Evolutionary conservation across 2,797 vertebrate species (phyloP).

Genomic region (Urocyon cinereoargenteus): DNA sequence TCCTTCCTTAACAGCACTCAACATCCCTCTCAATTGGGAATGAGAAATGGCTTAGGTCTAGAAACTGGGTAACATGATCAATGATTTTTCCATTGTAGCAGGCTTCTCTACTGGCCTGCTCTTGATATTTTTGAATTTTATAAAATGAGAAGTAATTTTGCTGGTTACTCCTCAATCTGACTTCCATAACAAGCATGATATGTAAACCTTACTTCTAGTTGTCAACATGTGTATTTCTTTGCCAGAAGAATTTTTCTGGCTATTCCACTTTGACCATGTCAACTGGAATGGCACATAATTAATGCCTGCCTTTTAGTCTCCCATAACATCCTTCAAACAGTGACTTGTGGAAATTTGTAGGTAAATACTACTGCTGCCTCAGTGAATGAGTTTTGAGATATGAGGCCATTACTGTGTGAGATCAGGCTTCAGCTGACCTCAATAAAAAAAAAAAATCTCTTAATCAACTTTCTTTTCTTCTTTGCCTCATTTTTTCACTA

Average conservation of each 20-base stretch:
- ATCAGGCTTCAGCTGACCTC: background rate
- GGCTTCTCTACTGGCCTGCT: background rate
- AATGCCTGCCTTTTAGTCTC: background rate
- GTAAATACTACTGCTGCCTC: background rate
- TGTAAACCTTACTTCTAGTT: background rate
- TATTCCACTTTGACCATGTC: background rate
- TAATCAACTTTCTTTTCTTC: background rate
- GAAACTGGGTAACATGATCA: background rate
- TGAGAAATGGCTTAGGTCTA: background rate
- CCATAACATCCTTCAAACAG: background rate
- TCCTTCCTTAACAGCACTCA: background rate
- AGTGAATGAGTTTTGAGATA: background rate
- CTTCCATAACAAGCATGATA: background rate
- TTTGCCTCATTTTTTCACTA: background rate
- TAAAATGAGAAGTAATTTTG: background rate
- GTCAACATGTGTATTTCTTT: background rate
- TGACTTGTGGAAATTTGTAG: background rate
- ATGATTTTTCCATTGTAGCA: background rate
- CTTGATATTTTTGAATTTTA: background rate
- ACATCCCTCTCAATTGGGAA: background rate
- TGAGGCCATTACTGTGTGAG: background rate
- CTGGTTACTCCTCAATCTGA: rapidly evolving
- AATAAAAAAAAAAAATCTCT: background rate
- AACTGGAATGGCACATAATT: background rate
- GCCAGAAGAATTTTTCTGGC: background rate